Evolutionary conservation across 2,797 vertebrate genomes (phyloP), one percentile per base, ranked within the genome.

Genomic region (Bradypodion ventrale): DNA sequence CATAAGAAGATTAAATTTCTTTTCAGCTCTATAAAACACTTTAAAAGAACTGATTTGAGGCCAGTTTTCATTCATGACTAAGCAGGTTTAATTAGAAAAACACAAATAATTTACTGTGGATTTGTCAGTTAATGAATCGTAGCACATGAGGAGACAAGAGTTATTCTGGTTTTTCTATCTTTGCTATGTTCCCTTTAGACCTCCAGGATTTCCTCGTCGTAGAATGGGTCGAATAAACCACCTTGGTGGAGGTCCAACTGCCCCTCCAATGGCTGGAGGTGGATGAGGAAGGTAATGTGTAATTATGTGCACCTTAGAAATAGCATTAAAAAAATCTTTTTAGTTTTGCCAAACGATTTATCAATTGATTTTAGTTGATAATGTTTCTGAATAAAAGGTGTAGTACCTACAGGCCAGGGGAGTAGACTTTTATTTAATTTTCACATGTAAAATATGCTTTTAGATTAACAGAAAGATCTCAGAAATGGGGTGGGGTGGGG

Each of bases 261-360:
- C 98, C 85, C 98, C 98, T 87, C 98, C 98, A 52, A 98, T 98
- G 98, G 97, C 97, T 75, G 98, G 98, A 90, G 97, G 98, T 92
- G 98, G 98, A 98, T 99, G 98, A 99, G 98, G 98, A 98, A 98
- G 98, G 98, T 99, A 96, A 93, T 27, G 63, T 75, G 32, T 69
- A 35, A 80, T 81, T 49, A 91, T 23, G 73, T 89, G 1, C 62
- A 75, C 63, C 82, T 65, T 82, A 9, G 12, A 83, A 80, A 25
- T 10, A 52, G 2, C 19, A 25, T 40, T 9, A 5, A 65, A 65
- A 37, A 83, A 68, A 2, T n/a, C 49, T 59, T 35, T n/a, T 59
- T 68, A 69, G 40, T 68, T 70, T 60, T 25, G 10, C 19, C 78
- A 2, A 69, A 4, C n/a, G 46, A 35, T 12, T n/a, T 21, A 12